Conservation (phyloP, 2,113 vertebrate genomes). For the Labeo catla region DNA sequence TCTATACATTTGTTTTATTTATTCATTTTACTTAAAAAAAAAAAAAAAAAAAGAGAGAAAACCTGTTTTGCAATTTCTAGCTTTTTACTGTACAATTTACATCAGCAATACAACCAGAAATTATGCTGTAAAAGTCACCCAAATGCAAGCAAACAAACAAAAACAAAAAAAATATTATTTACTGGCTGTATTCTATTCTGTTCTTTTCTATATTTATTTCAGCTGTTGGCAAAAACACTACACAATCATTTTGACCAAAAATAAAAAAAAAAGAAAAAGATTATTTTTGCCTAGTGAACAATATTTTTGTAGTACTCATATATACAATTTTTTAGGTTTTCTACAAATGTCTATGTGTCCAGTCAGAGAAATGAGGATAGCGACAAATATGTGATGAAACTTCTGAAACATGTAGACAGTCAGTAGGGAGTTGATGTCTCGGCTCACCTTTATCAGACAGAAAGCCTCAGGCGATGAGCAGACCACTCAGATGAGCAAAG, state of each 20-base stretch:
- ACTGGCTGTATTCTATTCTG: neutral
- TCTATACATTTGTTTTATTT: too few relatives aligned
- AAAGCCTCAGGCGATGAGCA: constrained; percentile 42
- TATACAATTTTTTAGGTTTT: neutral
- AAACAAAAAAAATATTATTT: neutral
- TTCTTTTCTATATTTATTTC: neutral
- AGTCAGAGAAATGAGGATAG: neutral
- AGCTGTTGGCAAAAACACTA: neutral
- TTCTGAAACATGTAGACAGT: neutral
- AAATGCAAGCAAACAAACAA: too few relatives aligned
- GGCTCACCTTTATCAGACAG: constrained; percentile 6
- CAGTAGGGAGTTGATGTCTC: neutral
- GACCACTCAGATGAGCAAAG: constrained; percentile 56
- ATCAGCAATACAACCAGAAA: too few relatives aligned
- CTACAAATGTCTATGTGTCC: neutral
- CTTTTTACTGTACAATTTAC: too few relatives aligned
- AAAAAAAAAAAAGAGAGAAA: too few relatives aligned
- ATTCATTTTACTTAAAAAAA: too few relatives aligned
- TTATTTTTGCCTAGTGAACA: neutral
- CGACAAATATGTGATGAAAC: neutral
- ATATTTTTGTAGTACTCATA: neutral
- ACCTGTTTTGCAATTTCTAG: too few relatives aligned
- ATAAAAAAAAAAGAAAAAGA: too few relatives aligned
- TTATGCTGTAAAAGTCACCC: too few relatives aligned
- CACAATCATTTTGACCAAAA: neutral